Conservation (phyloP, 2,113 vertebrate genomes). For the Ammodytes marinus region DNA sequence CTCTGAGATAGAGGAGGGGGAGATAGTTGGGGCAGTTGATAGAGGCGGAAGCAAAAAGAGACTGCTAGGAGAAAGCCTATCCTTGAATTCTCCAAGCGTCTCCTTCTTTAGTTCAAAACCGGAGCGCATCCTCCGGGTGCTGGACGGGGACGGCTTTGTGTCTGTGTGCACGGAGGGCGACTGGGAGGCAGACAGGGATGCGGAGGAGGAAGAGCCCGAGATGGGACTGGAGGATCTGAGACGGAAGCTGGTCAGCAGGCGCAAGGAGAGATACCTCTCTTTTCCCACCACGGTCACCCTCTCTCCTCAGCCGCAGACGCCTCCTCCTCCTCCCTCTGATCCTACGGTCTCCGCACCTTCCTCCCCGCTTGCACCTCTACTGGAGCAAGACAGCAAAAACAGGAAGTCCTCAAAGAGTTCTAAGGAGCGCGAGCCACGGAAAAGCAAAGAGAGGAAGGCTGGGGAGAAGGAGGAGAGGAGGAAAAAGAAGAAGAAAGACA, state of each 20-base stretch:
- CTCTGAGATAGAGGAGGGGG: conserved; percentile 93
- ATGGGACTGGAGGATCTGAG: conserved; percentile 88
- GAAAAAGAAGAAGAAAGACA: conserved; percentile 74
- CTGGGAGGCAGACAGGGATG: conserved; percentile 78
- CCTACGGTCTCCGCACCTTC: conserved; percentile 51
- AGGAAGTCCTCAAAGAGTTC: conserved; percentile 80
- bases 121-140: conserved; percentile 85
- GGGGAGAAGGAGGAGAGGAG: conserved; percentile 75
- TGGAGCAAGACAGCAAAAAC: conserved; percentile 66
- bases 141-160: conserved; percentile 89
- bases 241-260: conserved; percentile 89
- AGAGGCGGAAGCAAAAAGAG: conserved; percentile 59
- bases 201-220: conserved; percentile 68
- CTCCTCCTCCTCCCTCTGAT: conserved; percentile 42
- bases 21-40: conserved; percentile 86
- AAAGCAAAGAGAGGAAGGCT: conserved; percentile 76
- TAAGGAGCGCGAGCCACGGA: conserved; percentile 76
- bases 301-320: conserved; percentile 59
- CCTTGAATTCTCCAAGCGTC: conserved; percentile 62
- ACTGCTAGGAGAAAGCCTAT: conserved; percentile 42
- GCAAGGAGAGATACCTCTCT: conserved; percentile 87
- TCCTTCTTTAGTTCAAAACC: conserved; percentile 80
- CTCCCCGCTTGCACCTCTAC: conserved; percentile 36
- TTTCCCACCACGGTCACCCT: conserved; percentile 75
- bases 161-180: conserved; percentile 84